These are phyloP conservation scores for Pegea sp. DNA, from an alignment of 23 tunicate genomes.

Conservation along the genomic window DNA sequence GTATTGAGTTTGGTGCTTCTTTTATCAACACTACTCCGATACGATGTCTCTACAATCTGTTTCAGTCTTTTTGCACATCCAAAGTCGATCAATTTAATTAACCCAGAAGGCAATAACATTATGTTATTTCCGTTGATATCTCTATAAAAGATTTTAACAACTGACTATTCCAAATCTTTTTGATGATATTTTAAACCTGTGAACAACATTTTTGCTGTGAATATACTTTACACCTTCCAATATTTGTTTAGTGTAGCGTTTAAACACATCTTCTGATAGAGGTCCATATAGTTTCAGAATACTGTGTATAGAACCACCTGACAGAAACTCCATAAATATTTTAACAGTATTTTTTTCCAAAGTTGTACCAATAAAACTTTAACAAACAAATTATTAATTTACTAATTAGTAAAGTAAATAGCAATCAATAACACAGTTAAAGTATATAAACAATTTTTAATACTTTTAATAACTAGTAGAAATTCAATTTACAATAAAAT, in stretches of 20 bases:
- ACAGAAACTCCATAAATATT: slow-evolving; percentile 62
- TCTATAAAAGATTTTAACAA: too few relatives aligned
- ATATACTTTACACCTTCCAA: slow-evolving; percentile 61
- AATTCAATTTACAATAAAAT: too few relatives aligned
- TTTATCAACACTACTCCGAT: too few relatives aligned
- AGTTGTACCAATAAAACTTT: slow-evolving; percentile 59
- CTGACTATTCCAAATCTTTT: too few relatives aligned
- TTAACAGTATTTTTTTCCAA: slow-evolving; percentile 44
- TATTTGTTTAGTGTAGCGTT: slow-evolving; percentile 62
- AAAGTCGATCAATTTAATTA: slow-evolving; percentile 82
- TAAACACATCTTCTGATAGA: slow-evolving; percentile 29
- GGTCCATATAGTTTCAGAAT: slow-evolving; percentile 44
- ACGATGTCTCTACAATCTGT: too few relatives aligned
- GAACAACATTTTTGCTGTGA: slow-evolving; percentile 46
- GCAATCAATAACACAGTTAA: too few relatives aligned
- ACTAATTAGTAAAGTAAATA: too few relatives aligned
- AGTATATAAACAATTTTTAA: too few relatives aligned
- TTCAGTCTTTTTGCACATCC: slow-evolving; percentile 78
- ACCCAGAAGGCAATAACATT: slow-evolving; percentile 52
- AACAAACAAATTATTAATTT: neutral
- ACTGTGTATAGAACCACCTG: slow-evolving; percentile 75
- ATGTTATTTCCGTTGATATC: slow-evolving; percentile 89
- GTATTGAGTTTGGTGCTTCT: too few relatives aligned
- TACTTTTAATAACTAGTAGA: too few relatives aligned
- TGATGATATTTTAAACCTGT: too few relatives aligned